Conservation (phyloP, 2,888 invertebrate genomes). For the Drosophila emarginata region DNA sequence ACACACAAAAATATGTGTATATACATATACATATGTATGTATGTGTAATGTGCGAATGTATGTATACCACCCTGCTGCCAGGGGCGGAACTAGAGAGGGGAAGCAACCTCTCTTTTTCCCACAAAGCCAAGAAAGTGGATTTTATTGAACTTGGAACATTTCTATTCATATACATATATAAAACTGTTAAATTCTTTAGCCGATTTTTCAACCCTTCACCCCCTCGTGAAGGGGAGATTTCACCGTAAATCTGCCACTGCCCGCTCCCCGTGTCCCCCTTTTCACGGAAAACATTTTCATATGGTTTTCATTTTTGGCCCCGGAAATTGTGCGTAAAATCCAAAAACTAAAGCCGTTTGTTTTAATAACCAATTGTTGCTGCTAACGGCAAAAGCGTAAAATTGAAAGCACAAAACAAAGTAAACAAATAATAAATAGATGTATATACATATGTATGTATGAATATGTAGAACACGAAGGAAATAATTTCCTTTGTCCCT, state of each 20-base stretch:
- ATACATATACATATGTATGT: background rate
- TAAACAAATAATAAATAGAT: constrained; percentile 33
- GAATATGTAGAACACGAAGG: constrained; percentile 20
- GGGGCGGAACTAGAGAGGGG: no score
- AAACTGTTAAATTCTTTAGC: no score
- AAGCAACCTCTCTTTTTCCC: background rate
- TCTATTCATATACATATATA: background rate
- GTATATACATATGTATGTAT: constrained; percentile 18
- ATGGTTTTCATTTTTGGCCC: constrained; percentile 10
- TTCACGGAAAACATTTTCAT: background rate
- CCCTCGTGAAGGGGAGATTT: no score
- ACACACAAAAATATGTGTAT: background rate
- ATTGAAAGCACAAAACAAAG: constrained; percentile 17
- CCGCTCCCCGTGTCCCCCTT: no score
- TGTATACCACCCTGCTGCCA: no score
- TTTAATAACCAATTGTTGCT: constrained; percentile 50
- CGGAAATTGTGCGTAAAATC: constrained; percentile 58
- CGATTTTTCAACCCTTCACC: no score
- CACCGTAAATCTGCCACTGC: no score
- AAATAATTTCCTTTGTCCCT: constrained; percentile 40
- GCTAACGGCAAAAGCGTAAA: constrained; percentile 30
- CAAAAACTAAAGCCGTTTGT: constrained; percentile 37
- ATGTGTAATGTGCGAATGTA: background rate
- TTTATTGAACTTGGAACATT: no score
- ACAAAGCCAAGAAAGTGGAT: no score